These are phyloP conservation scores for Zapus hudsonius DNA, from an alignment of 2,113 vertebrate species.

Conservation along the genomic window DNA sequence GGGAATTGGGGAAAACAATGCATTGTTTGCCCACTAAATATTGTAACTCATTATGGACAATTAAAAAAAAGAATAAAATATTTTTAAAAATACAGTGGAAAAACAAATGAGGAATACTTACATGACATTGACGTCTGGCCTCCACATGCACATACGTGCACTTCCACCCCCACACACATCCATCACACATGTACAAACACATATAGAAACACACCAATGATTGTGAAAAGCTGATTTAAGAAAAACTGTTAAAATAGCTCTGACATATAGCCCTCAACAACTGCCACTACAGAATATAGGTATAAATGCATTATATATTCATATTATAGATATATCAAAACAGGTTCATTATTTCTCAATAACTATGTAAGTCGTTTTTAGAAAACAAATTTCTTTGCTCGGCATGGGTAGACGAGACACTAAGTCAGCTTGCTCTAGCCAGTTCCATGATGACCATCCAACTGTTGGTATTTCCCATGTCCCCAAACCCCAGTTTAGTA, in stretches of 20 bases:
- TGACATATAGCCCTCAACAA: not conserved
- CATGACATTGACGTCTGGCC: no score
- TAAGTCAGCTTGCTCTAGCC: not conserved
- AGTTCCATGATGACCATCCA: not conserved
- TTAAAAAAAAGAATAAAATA: no score
- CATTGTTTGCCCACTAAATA: no score
- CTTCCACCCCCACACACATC: no score
- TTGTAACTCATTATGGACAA: no score
- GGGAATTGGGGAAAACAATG: no score
- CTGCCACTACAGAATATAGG: not conserved
- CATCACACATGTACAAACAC: no score
- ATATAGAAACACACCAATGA: no score
- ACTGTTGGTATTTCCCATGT: not conserved
- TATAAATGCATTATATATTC: not conserved
- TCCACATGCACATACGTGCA: no score
- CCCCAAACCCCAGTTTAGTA: not conserved
- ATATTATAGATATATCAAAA: not conserved
- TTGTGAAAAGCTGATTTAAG: not conserved
- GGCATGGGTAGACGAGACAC: not conserved
- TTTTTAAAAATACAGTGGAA: no score
- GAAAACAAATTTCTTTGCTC: not conserved
- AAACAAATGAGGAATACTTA: no score
- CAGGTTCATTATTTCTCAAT: not conserved
- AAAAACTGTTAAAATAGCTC: constrained; percentile 1
- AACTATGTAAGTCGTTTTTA: not conserved